These are phyloP conservation scores for Cyprinodon brontotheroides DNA, from an alignment of 2,113 vertebrate species.

Conservation along the genomic window DNA sequence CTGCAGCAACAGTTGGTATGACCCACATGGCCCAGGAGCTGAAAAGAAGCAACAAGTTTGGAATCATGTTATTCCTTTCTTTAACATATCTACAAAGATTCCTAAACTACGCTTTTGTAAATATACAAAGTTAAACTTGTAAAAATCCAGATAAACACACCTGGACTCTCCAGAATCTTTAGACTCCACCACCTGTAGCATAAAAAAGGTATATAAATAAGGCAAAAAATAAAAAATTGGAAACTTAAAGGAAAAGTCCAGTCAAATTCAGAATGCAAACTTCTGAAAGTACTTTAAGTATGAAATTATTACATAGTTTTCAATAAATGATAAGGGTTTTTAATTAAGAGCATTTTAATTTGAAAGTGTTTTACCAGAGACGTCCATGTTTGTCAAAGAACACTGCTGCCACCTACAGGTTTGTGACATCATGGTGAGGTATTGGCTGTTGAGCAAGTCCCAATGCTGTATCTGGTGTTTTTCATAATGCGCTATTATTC, in stretches of 20 bases:
- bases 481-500: no score
- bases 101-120: not conserved
- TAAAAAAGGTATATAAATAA: slow-evolving; percentile 1
- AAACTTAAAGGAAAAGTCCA: not conserved
- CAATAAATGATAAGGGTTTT: no score
- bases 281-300: not conserved
- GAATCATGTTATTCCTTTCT: not conserved
- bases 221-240: not conserved
- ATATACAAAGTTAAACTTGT: not conserved
- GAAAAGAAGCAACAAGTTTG: not conserved
- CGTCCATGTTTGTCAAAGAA: no score
- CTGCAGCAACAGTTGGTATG: slow-evolving; percentile 83
- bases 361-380: no score
- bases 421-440: no score
- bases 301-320: no score
- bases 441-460: no score
- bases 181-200: slow-evolving; percentile 64
- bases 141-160: slow-evolving; percentile 60
- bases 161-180: slow-evolving; percentile 75
- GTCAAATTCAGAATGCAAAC: not conserved
- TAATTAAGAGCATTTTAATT: no score
- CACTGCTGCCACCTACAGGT: no score
- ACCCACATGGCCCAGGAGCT: slow-evolving; percentile 89
- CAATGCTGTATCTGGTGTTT: no score
- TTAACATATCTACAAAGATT: not conserved